Evolutionary conservation across 2,113 vertebrate species (phyloP), one percentile per base, ranked within the genome.

Genomic region (Anas platyrhynchos): DNA sequence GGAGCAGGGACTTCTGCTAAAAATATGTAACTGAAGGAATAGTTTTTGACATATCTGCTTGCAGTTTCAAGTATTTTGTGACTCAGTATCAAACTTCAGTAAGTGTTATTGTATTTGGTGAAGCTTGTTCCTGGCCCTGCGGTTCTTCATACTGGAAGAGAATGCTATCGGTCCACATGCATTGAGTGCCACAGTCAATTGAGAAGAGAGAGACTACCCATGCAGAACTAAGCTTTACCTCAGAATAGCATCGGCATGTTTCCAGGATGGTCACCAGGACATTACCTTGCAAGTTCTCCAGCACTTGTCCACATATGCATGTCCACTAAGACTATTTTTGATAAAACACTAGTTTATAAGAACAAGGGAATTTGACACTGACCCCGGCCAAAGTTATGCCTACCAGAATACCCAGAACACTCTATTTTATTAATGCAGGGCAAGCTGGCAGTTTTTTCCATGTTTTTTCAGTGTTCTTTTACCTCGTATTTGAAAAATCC

Each of bases 271-370:
- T 48, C 26, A 54, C 17, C 26, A 48, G 36, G 15, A 79, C 4
- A 2, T 8, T 25, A 5, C 6, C 26, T 65, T 65, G 20, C 61
- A 54, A 61, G 4, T 65, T 68, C 34, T 80, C 29, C 31, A 55
- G 22, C 21, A 62, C 11, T 68, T 67, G 2, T 6, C 25, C 34
- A 15, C 1, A 2, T 34, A 20, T 25, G 15, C 6, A 8, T 3
- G 5, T 32, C 36, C 20, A 0, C 52, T n/a, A 38, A 25, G 52
- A n/a, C 44, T 50, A 7, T 1, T 0, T 36, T 9, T 26, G 26
- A 26, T 48, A 65, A 71, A 67, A 66, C 13, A 23, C 13, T 8
- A 4, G 1, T 58, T 13, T 83, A 7, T 43, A 59, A 81, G 65
- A 90, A 8, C 25, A 69, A 71, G 9, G 29, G 5, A 43, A 50